Evolutionary conservation across 2,888 invertebrate species (phyloP), one percentile per base, ranked within the genome.

Genomic region (Nineta flava): DNA sequence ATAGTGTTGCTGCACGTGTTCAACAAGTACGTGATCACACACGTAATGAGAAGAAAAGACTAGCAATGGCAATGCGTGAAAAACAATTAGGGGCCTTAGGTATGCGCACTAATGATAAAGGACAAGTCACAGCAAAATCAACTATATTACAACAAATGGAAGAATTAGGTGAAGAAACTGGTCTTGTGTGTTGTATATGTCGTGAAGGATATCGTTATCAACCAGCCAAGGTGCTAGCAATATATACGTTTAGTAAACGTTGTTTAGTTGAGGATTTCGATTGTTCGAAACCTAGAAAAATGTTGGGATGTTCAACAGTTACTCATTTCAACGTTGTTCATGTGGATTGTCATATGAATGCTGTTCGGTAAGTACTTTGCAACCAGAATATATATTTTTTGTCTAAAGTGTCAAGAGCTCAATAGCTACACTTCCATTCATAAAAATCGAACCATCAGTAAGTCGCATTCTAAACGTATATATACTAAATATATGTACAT

Each of bases 261-360:
- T 91, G 90, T 58, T 87, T 90, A 59, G 83, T 95, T 40, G 96
- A 97, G 57, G 94, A 95, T 61, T 87, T 78, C 64, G 96, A 96
- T 67, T 45, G 44, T 45, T 76, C 81, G 54, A 92, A 93, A 61
- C 79, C 87, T 38, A 74, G 93, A 55, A 93, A 93, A 69, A 86
- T 87, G 16, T 75, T 86, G 31, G 86, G 85, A 49, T 95, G 94
- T 68, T 86, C 87, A 47, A 96, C 96, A 0, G 96, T 97, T 34
- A 93, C 94, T 12, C 96, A 97, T 71, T 97, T 97, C 72, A 97
- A 97, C 71, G 86, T 96, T 35, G 94, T 97, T 21, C 97, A 99
- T 67, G 86, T 96, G 3, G 97, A 97, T 66, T 99, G 97, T 62
- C 97, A 99, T 68, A 91, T 93, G 76, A 88, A 91, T 1, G 97